Conservation (phyloP, 2,797 vertebrate species). For the Enteromius radiatus region DNA sequence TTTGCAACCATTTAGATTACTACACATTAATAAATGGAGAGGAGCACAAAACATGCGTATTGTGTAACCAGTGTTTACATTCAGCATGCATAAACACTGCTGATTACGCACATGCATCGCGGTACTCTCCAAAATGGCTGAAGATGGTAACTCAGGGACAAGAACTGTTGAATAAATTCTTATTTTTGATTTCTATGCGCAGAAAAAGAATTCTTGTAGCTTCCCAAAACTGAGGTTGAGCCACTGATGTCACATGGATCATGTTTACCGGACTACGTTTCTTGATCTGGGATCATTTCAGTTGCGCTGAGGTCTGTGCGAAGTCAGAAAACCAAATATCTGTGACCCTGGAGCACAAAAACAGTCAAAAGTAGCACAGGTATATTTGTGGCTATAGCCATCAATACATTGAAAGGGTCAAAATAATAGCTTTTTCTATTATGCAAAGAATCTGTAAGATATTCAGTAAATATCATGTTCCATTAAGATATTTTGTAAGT, state of each 20-base stretch:
- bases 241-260: too few species aligned
- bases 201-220: background rate
- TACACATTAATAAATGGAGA: background rate
- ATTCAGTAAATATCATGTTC: background rate
- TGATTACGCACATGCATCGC: too few species aligned
- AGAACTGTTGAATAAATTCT: background rate
- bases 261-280: background rate
- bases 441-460: background rate
- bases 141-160: too few species aligned
- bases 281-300: background rate
- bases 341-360: background rate
- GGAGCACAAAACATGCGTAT: too few species aligned
- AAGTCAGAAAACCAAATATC: too few species aligned
- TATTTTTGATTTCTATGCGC: too few species aligned
- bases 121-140: too few species aligned
- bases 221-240: background rate
- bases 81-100: too few species aligned
- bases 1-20: background rate
- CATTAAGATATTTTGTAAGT: background rate
- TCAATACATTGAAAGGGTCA: background rate
- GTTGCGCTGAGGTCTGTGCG: background rate
- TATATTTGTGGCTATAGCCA: background rate
- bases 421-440: background rate
- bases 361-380: background rate
- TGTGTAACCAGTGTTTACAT: too few species aligned